Base-by-base conservation (phyloP, 2,797 vertebrate genomes). In the Myotis daubentonii region DNA sequence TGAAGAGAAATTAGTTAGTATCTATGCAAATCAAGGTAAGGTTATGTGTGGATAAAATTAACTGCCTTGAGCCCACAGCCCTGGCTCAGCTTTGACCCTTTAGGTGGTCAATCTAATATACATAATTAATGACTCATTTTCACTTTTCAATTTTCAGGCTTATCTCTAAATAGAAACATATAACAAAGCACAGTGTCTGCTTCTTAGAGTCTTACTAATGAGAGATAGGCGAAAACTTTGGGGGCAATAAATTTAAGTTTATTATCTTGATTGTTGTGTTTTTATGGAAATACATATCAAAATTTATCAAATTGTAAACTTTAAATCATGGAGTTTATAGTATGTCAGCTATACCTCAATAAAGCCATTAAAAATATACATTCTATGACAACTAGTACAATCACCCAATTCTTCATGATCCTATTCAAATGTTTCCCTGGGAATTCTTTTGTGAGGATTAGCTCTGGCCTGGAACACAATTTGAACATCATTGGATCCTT, bases 21-120 rank as follows among this genome's bases (percentile, higher is more conserved):
- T 75, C 20, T 92, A 62, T 90, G 38, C 65, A 91, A 97, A 96
- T 88, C 79, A 74, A 95, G 75, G 47, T 53, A 78, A 97, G 47
- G 49, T 81, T 17, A 97, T 94, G 1, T 74, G 74, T 38, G 83
- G 53, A 94, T 47, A 82, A 92, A 75, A 53, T 38, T 89, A 92
- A 75, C 33, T 75, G 84, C 76, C 49, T 19, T 15, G 6, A 5
- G 33, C n/a, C 28, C 36, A 20, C 6, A 47, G 25, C 16, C 33
- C 66, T 13, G 41, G 23, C 22, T 93, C 28, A 79, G 20, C 44
- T 51, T 65, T 81, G 49, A 87, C 44, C 28, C 23, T 92, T 65
- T 96, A 91, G 95, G n/a, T 91, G 81, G 83, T 33, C 25, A 84
- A 94, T 55, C 5, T 96, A 68, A 55, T 9, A 71, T 10, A 30